Conservation (phyloP, 2,888 invertebrate genomes). For the Hypsopygia costalis region DNA sequence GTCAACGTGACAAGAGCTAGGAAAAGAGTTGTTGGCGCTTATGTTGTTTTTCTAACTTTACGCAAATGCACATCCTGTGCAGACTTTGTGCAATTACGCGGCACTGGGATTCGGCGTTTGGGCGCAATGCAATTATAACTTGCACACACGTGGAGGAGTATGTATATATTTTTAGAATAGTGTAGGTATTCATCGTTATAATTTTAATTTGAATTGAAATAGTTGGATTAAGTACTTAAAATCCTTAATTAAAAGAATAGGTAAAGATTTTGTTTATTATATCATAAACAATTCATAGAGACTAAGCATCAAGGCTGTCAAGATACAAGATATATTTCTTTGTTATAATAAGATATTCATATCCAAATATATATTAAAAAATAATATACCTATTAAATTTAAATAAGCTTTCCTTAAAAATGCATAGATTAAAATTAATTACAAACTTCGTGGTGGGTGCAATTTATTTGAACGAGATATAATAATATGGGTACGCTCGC, state of each 20-base stretch:
- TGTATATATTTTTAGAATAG: neutral
- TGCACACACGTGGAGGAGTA: conserved; percentile 24
- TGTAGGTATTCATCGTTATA: neutral
- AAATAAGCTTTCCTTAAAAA: neutral
- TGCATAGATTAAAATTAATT: neutral
- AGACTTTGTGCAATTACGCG: conserved; percentile 61
- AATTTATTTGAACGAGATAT: neutral
- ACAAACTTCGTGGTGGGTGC: neutral
- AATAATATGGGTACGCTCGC: neutral
- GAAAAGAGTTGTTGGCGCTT: conserved; percentile 24
- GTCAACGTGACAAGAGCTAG: conserved; percentile 24
- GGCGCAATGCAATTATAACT: conserved; percentile 50
- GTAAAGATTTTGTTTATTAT: too few species aligned
- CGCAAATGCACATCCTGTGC: conserved; percentile 43
- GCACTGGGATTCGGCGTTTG: conserved; percentile 41
- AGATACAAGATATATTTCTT: too few species aligned
- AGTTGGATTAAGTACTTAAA: too few species aligned
- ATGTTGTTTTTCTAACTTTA: conserved; percentile 35
- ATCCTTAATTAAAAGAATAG: too few species aligned
- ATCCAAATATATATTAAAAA: too few species aligned
- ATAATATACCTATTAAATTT: neutral
- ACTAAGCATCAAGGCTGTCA: too few species aligned
- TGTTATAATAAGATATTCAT: too few species aligned
- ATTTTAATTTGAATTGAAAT: too few species aligned
- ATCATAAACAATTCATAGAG: too few species aligned